Evolutionary conservation across 2,888 invertebrate genomes (phyloP).

Genomic region (Heliconius hortense): DNA sequence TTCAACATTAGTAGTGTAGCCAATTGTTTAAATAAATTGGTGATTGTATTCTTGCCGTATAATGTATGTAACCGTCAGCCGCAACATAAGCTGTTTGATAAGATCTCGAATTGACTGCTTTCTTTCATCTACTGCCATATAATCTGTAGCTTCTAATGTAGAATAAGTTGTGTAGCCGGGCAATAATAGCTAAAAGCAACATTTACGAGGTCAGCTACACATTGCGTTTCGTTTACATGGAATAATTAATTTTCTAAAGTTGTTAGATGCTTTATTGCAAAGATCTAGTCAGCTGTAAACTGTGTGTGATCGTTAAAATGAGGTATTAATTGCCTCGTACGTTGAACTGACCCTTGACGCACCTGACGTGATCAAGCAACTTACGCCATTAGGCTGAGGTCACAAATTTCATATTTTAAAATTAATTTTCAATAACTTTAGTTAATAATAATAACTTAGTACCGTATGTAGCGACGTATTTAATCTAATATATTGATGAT

Average conservation of each 20-base stretch:
- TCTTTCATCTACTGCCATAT: conserved; percentile 74
- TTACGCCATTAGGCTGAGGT: conserved; percentile 42
- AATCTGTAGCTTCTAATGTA: conserved; percentile 59
- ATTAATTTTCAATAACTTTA: conserved; percentile 34
- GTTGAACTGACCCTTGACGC: conserved; percentile 44
- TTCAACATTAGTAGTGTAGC: conserved; percentile 8
- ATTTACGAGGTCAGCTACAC: conserved; percentile 60
- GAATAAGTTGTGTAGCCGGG: conserved; percentile 53
- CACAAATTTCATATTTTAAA: conserved; percentile 12
- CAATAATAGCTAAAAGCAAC: conserved; percentile 58
- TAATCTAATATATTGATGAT: conserved; percentile 48
- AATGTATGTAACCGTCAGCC: conserved; percentile 16
- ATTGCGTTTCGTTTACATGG: conserved; percentile 31
- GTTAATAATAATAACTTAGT: conserved; percentile 15
- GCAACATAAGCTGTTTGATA: conserved; percentile 66
- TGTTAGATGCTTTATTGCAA: conserved; percentile 47
- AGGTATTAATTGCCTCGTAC: conserved; percentile 46
- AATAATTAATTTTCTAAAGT: conserved; percentile 9
- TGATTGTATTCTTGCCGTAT: conserved; percentile 47
- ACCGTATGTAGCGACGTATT: conserved; percentile 41
- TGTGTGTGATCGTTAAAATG: conserved; percentile 49
- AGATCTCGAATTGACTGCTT: conserved; percentile 67
- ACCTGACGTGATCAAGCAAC: conserved; percentile 47
- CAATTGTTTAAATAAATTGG: conserved; percentile 32
- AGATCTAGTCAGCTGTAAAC: conserved; percentile 61